phyloP scores from a whole-genome alignment of 2,888 invertebrate genomes.

The Rotaria magnacalcarata region DNA sequence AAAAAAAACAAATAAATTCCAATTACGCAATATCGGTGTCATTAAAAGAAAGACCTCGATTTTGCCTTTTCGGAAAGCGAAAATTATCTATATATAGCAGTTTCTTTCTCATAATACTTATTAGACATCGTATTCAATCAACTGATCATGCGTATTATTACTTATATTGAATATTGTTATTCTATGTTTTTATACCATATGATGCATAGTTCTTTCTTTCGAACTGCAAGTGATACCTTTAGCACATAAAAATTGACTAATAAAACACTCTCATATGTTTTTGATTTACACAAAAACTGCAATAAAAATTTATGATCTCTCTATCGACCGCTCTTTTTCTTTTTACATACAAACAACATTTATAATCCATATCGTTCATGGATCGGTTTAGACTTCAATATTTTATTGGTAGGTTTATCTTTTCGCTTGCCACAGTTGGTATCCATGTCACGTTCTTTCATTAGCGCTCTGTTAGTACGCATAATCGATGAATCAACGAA shows the following conservation, averaged over 20 bases:
- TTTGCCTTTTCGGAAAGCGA: no score
- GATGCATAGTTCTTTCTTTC: neutral
- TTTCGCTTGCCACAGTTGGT: neutral
- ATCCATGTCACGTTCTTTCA: constrained; percentile 20
- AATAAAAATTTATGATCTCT: neutral
- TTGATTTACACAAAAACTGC: neutral
- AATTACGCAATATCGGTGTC: no score
- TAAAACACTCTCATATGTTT: no score
- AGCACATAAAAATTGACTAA: no score
- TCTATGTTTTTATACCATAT: neutral
- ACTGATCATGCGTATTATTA: neutral
- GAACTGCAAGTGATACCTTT: neutral
- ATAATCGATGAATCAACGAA: constrained; percentile 5
- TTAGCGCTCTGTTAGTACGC: neutral
- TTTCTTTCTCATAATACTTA: neutral
- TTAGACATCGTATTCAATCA: neutral
- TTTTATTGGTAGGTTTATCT: neutral
- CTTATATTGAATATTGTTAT: neutral
- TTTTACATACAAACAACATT: neutral
- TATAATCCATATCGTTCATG: neutral
- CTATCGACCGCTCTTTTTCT: neutral
- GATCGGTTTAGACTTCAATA: neutral
- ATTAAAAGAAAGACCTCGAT: no score
- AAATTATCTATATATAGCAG: no score
- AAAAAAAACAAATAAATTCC: no score